Percentiles rank a stretch among this genome's conserved stretches.
These are phyloP conservation scores for Porites australiensis DNA, from an alignment of 64 coral and sea anemone genomes.

Conservation along the genomic window DNA sequence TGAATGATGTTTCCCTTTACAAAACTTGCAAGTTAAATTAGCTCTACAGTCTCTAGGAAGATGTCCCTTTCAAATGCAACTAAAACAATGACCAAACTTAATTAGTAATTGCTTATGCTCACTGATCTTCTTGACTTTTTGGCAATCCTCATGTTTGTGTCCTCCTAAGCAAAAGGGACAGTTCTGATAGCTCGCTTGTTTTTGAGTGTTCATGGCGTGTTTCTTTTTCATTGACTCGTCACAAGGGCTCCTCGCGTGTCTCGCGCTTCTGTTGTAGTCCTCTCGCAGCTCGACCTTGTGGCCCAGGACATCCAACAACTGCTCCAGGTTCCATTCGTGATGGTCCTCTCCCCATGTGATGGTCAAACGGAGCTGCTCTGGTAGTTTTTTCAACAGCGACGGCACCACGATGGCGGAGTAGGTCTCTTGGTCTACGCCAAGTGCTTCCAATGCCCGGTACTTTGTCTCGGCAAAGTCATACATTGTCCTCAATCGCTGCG, in stretches of 20 bases:
- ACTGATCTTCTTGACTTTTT: constrained; percentile 17
- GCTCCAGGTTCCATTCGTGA: constrained; percentile 2
- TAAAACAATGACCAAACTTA: constrained; percentile 59
- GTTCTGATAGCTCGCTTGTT: constrained; percentile 31
- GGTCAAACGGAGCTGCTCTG: constrained; percentile 10
- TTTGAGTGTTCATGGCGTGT: neutral
- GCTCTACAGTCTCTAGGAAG: constrained; percentile 28
- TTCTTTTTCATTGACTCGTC: neutral
- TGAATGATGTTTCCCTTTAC: constrained; percentile 57
- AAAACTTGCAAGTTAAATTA: constrained; percentile 13
- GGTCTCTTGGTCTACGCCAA: constrained; percentile 22
- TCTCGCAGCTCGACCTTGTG: constrained; percentile 43
- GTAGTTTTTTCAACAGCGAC: constrained; percentile 24
- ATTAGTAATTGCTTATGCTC: constrained; percentile 49
- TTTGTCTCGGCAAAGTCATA: constrained; percentile 61
- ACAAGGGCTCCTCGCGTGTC: neutral
- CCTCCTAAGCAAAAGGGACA: constrained; percentile 56
- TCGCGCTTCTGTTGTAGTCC: constrained; percentile 1
- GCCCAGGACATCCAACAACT: neutral
- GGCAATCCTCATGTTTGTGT: constrained; percentile 45
- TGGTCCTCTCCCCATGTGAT: constrained; percentile 30
- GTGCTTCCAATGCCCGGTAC: constrained; percentile 44
- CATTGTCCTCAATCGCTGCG: neutral
- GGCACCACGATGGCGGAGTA: constrained; percentile 54
- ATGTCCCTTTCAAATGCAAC: constrained; percentile 60